Evolutionary conservation across 2,797 vertebrate genomes (phyloP).

Genomic region (Microctenopoma lineatum): DNA sequence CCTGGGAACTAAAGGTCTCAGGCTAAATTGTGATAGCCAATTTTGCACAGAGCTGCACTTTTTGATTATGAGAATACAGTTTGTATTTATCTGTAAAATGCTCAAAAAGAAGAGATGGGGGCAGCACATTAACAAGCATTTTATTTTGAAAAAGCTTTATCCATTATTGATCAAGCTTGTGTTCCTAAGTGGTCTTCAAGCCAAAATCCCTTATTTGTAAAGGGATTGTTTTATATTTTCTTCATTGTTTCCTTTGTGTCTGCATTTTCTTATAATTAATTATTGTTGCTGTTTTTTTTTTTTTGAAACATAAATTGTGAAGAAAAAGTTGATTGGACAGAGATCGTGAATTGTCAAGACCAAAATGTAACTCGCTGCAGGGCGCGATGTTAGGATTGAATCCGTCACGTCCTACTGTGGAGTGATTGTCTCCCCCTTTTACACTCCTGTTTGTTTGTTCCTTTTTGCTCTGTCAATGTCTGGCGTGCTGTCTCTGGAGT

Average conservation of each 20-base stretch:
- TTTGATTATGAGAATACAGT: conserved; percentile 79
- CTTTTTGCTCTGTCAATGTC: conserved; percentile 65
- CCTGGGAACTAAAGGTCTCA: conserved; percentile 93
- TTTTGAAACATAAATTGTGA: conserved; percentile 45
- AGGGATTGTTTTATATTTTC: conserved; percentile 67
- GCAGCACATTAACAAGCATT: conserved; percentile 58
- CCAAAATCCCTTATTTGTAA: conserved; percentile 81
- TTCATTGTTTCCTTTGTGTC: conserved; percentile 42
- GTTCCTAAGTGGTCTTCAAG: conserved; percentile 79
- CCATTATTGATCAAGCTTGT: conserved; percentile 59
- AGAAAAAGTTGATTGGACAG: conserved; percentile 53
- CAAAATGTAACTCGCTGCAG: conserved; percentile 70
- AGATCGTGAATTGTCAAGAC: conserved; percentile 71
- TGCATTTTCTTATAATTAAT: conserved; percentile 56
- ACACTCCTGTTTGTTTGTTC: conserved; percentile 61
- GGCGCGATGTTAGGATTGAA: conserved; percentile 81
- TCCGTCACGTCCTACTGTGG: conserved; percentile 72
- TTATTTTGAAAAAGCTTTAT: conserved; percentile 74
- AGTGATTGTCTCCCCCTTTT: conserved; percentile 38
- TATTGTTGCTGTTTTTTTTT: conserved; percentile 49
- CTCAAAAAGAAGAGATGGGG: conserved; percentile 55
- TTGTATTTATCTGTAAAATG: conserved; percentile 85
- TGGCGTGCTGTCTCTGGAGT: conserved; percentile 69
- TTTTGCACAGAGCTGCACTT: conserved; percentile 99
- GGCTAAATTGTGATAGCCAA: conserved; percentile 93